Conservation (phyloP, 2,113 vertebrate genomes). For the Dipodomys spectabilis region DNA sequence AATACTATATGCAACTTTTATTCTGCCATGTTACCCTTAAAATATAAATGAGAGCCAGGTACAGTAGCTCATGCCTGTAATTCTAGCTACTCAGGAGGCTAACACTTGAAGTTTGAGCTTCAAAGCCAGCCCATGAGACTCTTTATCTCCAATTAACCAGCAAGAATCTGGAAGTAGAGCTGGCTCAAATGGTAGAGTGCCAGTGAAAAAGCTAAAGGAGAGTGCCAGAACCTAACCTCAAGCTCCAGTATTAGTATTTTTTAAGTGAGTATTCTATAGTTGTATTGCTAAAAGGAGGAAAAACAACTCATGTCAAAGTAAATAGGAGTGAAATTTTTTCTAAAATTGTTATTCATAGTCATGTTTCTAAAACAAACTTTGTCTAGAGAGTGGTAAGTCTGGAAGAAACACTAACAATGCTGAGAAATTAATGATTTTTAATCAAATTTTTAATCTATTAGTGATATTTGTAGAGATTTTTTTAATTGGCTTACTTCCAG, state of each 20-base stretch:
- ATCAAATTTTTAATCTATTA: not conserved
- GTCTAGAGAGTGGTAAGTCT: not conserved
- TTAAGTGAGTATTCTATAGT: not conserved
- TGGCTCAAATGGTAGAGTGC: no score
- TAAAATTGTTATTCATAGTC: constrained; percentile 42
- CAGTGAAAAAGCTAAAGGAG: no score
- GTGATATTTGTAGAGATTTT: not conserved
- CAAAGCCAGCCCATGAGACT: no score
- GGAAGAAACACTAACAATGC: not conserved
- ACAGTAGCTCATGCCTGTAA: no score
- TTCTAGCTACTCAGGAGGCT: no score
- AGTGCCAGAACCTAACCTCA: no score
- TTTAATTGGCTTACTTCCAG: not conserved
- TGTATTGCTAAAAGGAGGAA: constrained; percentile 12
- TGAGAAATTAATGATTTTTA: constrained; percentile 19
- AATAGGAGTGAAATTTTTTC: not conserved
- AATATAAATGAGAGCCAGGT: no score
- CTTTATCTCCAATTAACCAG: no score
- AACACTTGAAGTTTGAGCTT: no score
- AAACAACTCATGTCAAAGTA: constrained; percentile 9
- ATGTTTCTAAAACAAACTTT: constrained; percentile 37
- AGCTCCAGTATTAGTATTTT: no score
- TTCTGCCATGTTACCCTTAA: not conserved
- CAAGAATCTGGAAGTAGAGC: no score
- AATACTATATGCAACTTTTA: not conserved